Percentiles rank a stretch among this genome's conserved stretches.
These are phyloP conservation scores for Alviniconcha marisindica DNA, from an alignment of 1,140 invertebrate species.

Conservation along the genomic window DNA sequence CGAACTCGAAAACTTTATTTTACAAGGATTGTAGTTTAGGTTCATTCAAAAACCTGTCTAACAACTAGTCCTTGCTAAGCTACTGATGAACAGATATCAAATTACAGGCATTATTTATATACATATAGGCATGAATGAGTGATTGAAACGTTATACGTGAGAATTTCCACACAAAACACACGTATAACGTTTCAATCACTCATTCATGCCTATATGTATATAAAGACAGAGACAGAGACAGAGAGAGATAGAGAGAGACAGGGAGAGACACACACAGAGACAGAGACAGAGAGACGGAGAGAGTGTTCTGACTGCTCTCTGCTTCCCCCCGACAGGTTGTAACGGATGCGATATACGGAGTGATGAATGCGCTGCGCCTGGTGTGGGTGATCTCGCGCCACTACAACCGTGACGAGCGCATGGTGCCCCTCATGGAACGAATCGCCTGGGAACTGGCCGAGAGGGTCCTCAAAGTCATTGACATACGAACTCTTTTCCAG, in stretches of 20 bases:
- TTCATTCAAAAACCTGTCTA: too few relatives aligned
- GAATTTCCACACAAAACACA: too few relatives aligned
- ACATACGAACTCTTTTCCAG: constrained; percentile 84
- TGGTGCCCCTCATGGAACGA: constrained; percentile 87
- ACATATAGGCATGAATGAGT: too few relatives aligned
- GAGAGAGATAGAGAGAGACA: constrained; percentile 1
- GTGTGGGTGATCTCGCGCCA: constrained; percentile 77
- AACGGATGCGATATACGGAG: constrained; percentile 82
- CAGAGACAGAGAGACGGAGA: background rate
- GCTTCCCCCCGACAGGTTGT: too few relatives aligned
- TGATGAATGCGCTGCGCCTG: constrained; percentile 85
- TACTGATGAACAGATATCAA: too few relatives aligned
- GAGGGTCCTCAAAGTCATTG: constrained; percentile 84
- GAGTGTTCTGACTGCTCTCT: too few relatives aligned
- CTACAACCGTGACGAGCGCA: constrained; percentile 81
- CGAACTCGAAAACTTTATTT: too few relatives aligned
- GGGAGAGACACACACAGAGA: background rate
- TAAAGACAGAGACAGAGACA: background rate
- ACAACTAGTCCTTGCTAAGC: too few relatives aligned
- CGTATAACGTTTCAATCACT: too few relatives aligned
- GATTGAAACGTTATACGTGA: too few relatives aligned
- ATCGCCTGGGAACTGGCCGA: constrained; percentile 88
- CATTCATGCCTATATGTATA: background rate
- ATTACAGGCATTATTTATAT: too few relatives aligned
- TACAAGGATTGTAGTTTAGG: too few relatives aligned